These are phyloP conservation scores for Tinea semifulvella DNA, from an alignment of 2,888 invertebrate genomes.

Conservation along the genomic window DNA sequence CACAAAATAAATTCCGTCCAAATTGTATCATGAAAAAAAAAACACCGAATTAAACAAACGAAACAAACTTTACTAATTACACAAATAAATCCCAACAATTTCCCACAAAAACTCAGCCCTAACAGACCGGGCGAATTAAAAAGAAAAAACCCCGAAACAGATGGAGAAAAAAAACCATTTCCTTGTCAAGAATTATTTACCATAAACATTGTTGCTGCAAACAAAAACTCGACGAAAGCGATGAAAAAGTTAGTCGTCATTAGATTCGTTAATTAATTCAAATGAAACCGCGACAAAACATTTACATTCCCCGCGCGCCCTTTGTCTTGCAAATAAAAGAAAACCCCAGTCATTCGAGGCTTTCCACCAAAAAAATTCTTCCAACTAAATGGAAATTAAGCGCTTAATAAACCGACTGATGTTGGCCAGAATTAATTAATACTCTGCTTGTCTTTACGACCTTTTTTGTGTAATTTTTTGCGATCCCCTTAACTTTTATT, in stretches of 20 bases:
- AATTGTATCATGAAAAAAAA: slow-evolving; percentile 48
- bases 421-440: slow-evolving; percentile 58
- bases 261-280: slow-evolving; percentile 66
- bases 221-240: slow-evolving; percentile 34
- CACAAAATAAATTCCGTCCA: slow-evolving; percentile 42
- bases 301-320: slow-evolving; percentile 48
- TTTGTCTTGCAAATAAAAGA: slow-evolving; percentile 44
- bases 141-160: slow-evolving; percentile 46
- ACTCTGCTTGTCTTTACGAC: slow-evolving; percentile 45
- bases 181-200: slow-evolving; percentile 65
- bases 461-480: slow-evolving; percentile 28
- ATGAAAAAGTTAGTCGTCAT: slow-evolving; percentile 61
- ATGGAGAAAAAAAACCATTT: slow-evolving; percentile 58
- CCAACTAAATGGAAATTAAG: slow-evolving; percentile 56
- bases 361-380: slow-evolving; percentile 35
- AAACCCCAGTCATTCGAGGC: slow-evolving; percentile 44
- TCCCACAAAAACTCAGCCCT: slow-evolving; percentile 37
- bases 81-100: slow-evolving; percentile 62
- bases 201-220: slow-evolving; percentile 60
- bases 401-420: slow-evolving; percentile 52
- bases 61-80: slow-evolving; percentile 65
- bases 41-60: slow-evolving; percentile 46
- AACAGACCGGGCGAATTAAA: slow-evolving; percentile 55
- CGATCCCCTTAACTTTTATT: slow-evolving; percentile 34
- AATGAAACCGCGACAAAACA: slow-evolving; percentile 62